phyloP scores from a whole-genome alignment of 2,113 vertebrate genomes.

The Bubo scandiacus region DNA sequence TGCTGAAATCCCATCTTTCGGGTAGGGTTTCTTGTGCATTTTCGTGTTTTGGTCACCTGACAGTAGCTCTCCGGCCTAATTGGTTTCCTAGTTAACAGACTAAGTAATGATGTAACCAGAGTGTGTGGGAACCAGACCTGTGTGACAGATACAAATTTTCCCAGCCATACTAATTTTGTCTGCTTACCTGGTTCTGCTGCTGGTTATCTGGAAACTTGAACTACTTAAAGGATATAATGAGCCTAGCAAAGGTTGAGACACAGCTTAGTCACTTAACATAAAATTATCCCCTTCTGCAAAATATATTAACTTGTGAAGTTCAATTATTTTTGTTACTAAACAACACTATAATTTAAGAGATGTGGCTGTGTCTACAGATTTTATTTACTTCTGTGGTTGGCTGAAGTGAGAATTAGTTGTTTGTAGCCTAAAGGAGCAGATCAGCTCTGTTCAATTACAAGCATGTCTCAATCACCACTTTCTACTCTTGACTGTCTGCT shows the following conservation, averaged over 20 bases:
- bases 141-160: conserved; percentile 95
- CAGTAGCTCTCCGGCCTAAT: conserved; percentile 73
- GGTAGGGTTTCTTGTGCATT: conserved; percentile 90
- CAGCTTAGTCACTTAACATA: conserved; percentile 63
- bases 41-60: conserved; percentile 95
- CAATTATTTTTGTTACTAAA: conserved; percentile 39
- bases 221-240: conserved; percentile 78
- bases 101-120: conserved; percentile 99
- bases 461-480: not conserved
- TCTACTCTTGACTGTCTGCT: not conserved
- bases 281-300: conserved; percentile 46
- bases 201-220: conserved; percentile 92
- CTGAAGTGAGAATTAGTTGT: not conserved
- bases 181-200: conserved; percentile 84
- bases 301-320: conserved; percentile 40
- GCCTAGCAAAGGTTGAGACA: conserved; percentile 59
- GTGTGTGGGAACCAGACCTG: conserved; percentile 97
- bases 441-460: not conserved
- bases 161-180: conserved; percentile 88
- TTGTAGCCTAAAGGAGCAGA: conserved; percentile 1
- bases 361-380: not conserved
- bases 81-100: conserved; percentile 86
- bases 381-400: not conserved
- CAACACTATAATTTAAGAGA: not conserved
- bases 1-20: conserved; percentile 91